Evolutionary conservation across 1,140 invertebrate genomes (phyloP).

Genomic region (Drosophila subobscura): DNA sequence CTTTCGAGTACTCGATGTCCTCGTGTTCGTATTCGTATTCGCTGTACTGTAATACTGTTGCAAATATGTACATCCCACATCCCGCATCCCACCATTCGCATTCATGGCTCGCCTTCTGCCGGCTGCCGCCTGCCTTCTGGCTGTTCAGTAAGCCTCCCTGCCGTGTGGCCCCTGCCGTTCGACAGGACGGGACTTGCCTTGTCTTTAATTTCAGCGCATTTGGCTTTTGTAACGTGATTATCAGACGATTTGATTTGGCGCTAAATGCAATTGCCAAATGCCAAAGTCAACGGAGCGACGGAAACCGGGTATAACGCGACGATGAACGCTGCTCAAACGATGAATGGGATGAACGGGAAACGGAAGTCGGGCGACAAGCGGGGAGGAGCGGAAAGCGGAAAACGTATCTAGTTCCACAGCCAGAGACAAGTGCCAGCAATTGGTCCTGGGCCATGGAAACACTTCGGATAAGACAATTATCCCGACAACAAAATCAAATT

Average conservation of each 20-base stretch:
- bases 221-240: conserved; percentile 84
- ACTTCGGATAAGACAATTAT: no score
- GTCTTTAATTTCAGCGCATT: conserved; percentile 78
- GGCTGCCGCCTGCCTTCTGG: background rate
- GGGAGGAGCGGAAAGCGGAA: no score
- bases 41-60: conserved; percentile 12
- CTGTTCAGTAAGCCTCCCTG: conserved; percentile 42
- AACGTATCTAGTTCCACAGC: no score
- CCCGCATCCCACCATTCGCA: background rate
- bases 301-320: conserved; percentile 1
- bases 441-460: no score
- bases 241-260: conserved; percentile 83
- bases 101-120: background rate
- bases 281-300: conserved; percentile 62
- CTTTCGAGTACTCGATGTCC: conserved; percentile 30
- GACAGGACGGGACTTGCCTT: conserved; percentile 21
- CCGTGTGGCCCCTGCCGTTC: no score
- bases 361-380: no score
- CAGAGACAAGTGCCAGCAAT: no score
- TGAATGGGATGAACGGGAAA: no score
- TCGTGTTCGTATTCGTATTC: background rate
- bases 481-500: no score
- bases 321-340: no score
- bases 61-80: background rate
- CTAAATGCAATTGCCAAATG: conserved; percentile 82